Evolutionary conservation across 1,140 invertebrate genomes (phyloP).

Genomic region (Ceratina japonica): DNA sequence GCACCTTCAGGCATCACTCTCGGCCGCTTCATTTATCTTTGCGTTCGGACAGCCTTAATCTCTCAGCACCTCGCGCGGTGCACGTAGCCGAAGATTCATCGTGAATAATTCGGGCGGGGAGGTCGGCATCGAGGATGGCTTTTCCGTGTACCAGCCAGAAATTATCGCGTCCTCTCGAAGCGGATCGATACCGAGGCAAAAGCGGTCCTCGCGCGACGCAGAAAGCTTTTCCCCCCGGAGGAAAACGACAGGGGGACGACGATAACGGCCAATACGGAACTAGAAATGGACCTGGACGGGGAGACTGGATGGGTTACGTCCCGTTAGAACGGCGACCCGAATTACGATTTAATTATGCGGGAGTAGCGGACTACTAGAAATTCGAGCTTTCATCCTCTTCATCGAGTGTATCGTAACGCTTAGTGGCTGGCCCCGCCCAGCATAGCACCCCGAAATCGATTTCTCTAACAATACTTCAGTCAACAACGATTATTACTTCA

Average conservation of each 20-base stretch:
- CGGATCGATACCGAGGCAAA: not conserved
- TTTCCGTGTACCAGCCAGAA: constrained; percentile 3
- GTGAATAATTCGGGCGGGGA: not conserved
- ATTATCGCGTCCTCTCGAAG: constrained; percentile 6
- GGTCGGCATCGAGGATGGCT: not conserved
- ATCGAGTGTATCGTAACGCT: not conserved
- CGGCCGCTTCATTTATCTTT: not conserved
- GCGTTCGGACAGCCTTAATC: not conserved
- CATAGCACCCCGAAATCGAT: no score
- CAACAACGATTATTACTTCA: no score
- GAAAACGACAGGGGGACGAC: not conserved
- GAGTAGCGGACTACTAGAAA: not conserved
- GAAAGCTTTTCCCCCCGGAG: not conserved
- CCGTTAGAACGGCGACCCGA: constrained; percentile 1
- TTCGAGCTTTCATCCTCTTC: not conserved
- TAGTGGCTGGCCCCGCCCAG: not conserved
- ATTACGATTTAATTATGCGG: constrained; percentile 12
- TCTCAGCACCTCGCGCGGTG: not conserved
- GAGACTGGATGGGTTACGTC: not conserved
- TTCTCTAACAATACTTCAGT: no score
- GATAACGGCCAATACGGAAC: not conserved
- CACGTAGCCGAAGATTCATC: not conserved
- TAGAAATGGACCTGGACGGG: no score
- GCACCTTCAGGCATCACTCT: not conserved
- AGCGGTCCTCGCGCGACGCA: not conserved